Evolutionary conservation across 2,113 vertebrate genomes (phyloP), one percentile per base, ranked within the genome.

Genomic region (Bettongia penicillata): DNA sequence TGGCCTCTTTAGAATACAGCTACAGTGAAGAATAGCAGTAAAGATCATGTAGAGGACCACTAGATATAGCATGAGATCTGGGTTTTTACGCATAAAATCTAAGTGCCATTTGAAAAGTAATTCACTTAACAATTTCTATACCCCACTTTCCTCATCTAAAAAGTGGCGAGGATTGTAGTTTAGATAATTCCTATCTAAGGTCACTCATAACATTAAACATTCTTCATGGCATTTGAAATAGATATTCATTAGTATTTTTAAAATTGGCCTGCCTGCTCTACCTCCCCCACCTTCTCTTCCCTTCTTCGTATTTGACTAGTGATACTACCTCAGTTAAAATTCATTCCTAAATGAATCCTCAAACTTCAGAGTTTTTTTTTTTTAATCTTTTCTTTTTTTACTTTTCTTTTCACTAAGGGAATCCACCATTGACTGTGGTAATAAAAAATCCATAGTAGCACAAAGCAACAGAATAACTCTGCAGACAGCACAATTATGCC

Each of bases 361-460:
- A n/a, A 77, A 77, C 10, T 12, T 68, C 10, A 37, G 10, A 1
- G 10, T 31, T 11, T 68, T 92, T 51, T 11, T 94, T 37, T 53
- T 95, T 90, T 94, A 53, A n/a, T 52, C 22, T 89, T 22, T 94
- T 96, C 52, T 3, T 26, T 93, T 96, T 57, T 3, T 37, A 9
- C 7, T 51, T 96, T 94, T 90, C 57, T 93, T 24, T 94, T 22
- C 94, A 23, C 49, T 93, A 93, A 51, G 93, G 28, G 37, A 19
- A 77, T 19, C 4, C 12, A 95, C 90, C 94, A 0, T 9, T 91
- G 48, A 47, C 51, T 94, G 48, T 94, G 68, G 25, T 43, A 95
- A 57, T 95, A 89, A 90, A 89, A 91, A 48, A 1, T 6, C 8
- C 89, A 8, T 23, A 92, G 51, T 0, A 50, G 23, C 51, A 84